A percentile compares a stretch with the other conserved stretches of the same genome.
These are phyloP conservation scores for Apocrypta bakeri DNA, from an alignment of 1,140 invertebrate genomes.

Conservation along the genomic window DNA sequence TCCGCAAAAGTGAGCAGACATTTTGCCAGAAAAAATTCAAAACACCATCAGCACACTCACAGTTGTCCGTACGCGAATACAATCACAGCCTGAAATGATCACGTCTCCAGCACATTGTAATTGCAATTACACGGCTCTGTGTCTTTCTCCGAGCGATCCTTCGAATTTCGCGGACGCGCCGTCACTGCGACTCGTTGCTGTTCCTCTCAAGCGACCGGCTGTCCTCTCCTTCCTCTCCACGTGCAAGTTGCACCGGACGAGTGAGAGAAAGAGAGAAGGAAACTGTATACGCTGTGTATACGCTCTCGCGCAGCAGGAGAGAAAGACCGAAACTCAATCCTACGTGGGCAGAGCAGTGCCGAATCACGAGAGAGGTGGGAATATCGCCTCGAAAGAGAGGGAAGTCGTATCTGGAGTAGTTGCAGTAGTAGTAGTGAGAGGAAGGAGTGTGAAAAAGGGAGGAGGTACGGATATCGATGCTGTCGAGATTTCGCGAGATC, in stretches of 20 bases:
- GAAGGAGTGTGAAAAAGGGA: neutral
- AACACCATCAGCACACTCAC: too few species aligned
- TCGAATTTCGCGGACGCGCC: conserved; percentile 50
- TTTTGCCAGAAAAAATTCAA: too few species aligned
- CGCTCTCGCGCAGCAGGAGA: neutral
- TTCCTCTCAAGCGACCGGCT: neutral
- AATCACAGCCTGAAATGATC: neutral
- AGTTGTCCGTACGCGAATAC: neutral
- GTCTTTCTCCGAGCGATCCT: conserved; percentile 28
- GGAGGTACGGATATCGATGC: neutral
- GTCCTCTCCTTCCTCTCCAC: conserved; percentile 23
- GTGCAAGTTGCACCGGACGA: conserved; percentile 47
- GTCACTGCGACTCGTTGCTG: conserved; percentile 33
- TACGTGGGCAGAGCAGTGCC: conserved; percentile 9
- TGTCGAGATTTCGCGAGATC: neutral
- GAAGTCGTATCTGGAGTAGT: neutral
- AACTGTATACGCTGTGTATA: too few species aligned
- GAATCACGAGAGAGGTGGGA: neutral
- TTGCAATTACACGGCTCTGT: too few species aligned
- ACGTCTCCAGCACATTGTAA: neutral
- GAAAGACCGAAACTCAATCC: conserved; percentile 38
- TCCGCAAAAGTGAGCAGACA: conserved; percentile 65
- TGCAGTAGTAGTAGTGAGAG: neutral
- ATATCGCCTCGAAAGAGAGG: neutral
- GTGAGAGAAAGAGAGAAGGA: conserved; percentile 28